Evolutionary conservation across 2,888 invertebrate genomes (phyloP).

Genomic region (Gnatocerus cornutus): DNA sequence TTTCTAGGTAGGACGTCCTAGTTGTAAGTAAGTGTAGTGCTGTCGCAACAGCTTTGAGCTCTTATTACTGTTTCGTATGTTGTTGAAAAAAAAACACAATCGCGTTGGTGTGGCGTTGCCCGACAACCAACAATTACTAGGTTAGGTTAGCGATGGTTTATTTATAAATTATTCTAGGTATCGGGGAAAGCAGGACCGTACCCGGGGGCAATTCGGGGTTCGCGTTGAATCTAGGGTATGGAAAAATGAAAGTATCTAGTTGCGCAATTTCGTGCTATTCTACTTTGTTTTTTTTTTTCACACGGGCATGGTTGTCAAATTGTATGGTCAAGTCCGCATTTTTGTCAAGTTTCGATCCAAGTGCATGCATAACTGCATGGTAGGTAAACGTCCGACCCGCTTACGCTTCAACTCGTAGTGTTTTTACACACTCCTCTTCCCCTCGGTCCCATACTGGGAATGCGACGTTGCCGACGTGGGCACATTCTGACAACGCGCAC

Average conservation of each 20-base stretch:
- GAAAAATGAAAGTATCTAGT: conserved; percentile 47
- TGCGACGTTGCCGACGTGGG: conserved; percentile 50
- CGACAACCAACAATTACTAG: conserved; percentile 40
- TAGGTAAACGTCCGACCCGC: conserved; percentile 51
- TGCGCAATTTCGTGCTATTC: conserved; percentile 37
- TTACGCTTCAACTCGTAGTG: conserved; percentile 42
- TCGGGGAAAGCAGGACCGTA: conserved; percentile 32
- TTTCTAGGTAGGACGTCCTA: conserved; percentile 18
- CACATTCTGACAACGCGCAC: conserved; percentile 50
- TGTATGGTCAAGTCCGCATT: conserved; percentile 33
- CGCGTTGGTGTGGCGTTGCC: conserved; percentile 22
- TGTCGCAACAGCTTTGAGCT: neutral
- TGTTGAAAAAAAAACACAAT: conserved; percentile 10
- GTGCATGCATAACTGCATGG: conserved; percentile 41
- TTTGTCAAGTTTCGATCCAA: conserved; percentile 40
- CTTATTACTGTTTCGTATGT: neutral
- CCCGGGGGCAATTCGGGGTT: conserved; percentile 18
- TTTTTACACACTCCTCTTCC: conserved; percentile 45
- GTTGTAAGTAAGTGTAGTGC: conserved; percentile 11
- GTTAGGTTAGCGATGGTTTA: conserved; percentile 54
- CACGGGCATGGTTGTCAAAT: conserved; percentile 33
- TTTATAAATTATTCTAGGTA: conserved; percentile 47
- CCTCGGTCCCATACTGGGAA: conserved; percentile 43
- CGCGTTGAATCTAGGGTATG: conserved; percentile 22
- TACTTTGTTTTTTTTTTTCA: conserved; percentile 35